Evolutionary conservation across 2,113 vertebrate genomes (phyloP).

Genomic region (Ranitomeya imitator): DNA sequence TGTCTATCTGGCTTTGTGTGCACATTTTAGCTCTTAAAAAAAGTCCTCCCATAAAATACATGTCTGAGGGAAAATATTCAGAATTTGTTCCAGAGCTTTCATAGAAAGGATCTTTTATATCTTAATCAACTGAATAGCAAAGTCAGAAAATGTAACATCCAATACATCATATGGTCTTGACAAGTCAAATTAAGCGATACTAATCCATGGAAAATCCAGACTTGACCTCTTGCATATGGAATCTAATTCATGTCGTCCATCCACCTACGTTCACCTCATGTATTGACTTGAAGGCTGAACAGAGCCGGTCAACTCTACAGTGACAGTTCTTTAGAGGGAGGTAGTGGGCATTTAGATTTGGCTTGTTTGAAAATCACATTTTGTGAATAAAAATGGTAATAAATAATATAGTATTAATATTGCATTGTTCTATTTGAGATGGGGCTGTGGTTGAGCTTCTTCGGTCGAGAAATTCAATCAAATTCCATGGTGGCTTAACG

Average conservation of each 20-base stretch:
- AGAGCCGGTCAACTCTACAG: neutral
- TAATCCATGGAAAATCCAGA: slow-evolving; percentile 38
- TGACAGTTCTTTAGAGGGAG: slow-evolving; percentile 26
- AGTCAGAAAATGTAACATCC: slow-evolving; percentile 20
- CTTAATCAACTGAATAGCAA: slow-evolving; percentile 31
- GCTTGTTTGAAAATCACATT: neutral
- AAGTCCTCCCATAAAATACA: slow-evolving; percentile 14
- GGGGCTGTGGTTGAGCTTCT: neutral
- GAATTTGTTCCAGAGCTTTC: slow-evolving; percentile 32
- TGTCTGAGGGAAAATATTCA: neutral
- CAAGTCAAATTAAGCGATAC: slow-evolving; percentile 26
- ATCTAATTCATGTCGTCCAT: slow-evolving; percentile 18
- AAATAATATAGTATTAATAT: neutral
- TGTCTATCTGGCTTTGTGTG: neutral
- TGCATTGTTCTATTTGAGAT: neutral
- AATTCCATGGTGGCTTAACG: neutral
- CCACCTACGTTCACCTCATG: slow-evolving; percentile 29
- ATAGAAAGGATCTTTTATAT: slow-evolving; percentile 20
- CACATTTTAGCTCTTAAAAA: neutral
- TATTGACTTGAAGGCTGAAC: neutral
- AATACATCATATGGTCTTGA: slow-evolving; percentile 28
- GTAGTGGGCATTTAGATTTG: neutral
- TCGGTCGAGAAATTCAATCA: neutral
- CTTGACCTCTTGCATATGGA: slow-evolving; percentile 46
- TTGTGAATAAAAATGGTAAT: neutral